Base-by-base conservation (phyloP, 2,113 vertebrate genomes). In the Aegithalos caudatus region DNA sequence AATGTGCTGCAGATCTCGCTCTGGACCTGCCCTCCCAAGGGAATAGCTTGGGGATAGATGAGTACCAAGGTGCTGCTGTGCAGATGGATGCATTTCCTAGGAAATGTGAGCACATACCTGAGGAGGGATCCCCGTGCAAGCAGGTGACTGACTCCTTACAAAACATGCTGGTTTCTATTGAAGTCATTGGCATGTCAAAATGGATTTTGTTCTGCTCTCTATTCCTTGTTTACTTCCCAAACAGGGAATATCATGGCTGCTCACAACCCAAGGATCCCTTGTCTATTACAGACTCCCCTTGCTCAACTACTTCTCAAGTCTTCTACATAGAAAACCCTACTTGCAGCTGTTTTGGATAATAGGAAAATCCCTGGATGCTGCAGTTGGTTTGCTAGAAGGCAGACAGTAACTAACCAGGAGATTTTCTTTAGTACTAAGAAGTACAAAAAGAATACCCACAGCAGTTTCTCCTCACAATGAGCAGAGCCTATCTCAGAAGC, bases 1-100 rank as follows among this genome's bases (percentile, higher is more conserved):
- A 97, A 80, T 98, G 98, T 28, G 98, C 98, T 12, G 99, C 98
- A 86, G 99, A 98, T 81, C 42, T 97, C 28, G 90, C 97, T 86
- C 96, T 97, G 66, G 23, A 45, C 33, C 88, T 88, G 35, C 94
- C 28, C 20, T 91, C 86, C 54, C 3, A 28, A 64, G 60, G 80
- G 9, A 28, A 81, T 79, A 92, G 97, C 81, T 64, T 97, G 24
- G 85, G 92, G 53, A 92, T 97, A 40, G 97, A 91, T 11, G 42
- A 62, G 62, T 33, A 57, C 48, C 5, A 42, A 9, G 67, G 72
- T 80, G 89, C 65, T 51, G 76, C 81, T 12, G 57, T 78, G 81
- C 91, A 81, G 58, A 77, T 42, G 8, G 86, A 90, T 14, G 47
- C 47, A 38, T 1, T 17, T 50, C 78, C 92, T 93, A 70, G 29